Base-by-base conservation (phyloP, 2,888 invertebrate species). In the Automeris io region DNA sequence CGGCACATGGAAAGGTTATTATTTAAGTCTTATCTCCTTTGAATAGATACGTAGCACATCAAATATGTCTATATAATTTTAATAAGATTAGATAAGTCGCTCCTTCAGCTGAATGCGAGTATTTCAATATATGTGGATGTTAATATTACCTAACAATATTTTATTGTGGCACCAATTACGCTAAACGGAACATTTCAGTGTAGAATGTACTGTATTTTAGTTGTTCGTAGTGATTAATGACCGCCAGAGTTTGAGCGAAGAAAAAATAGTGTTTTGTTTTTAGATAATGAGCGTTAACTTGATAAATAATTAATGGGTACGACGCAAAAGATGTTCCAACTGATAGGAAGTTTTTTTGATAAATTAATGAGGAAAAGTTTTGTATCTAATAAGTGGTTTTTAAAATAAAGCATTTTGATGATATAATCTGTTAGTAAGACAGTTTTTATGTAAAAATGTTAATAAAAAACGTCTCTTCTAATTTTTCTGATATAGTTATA, bases 231-330 rank as follows among this genome's bases (percentile, higher is more conserved):
- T 77, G 76, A 78, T 79, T 76, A 76, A 76, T 79, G 72, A 69
- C 49, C 47, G 42, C 44, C 50, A 58, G 61, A 49, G 51, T 61
- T 66, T 52, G 57, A 61, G 70, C 63, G 66, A 64, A 59, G 56
- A 68, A 69, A 56, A 61, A 70, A 65, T 62, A 60, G 62, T 67
- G 68, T 74, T 74, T 75, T 75, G 70, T 74, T 71, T 64, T 61
- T 51, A 62, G 70, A 70, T 77, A 78, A 76, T 71, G 70, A 76
- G 71, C 73, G 71, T 67, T 73, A 70, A 74, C 62, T 66, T 68
- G 63, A 66, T 69, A 70, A 69, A 75, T 76, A 75, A 76, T 77
- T 72, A 76, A 77, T 75, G 70, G 63, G 52, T 47, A 37, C 43
- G 49, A 52, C 54, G 49, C 47, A 42, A 48, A 44, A 66, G 64